phyloP scores from a whole-genome alignment of 2,113 vertebrate species.

The Gila orcuttii region DNA sequence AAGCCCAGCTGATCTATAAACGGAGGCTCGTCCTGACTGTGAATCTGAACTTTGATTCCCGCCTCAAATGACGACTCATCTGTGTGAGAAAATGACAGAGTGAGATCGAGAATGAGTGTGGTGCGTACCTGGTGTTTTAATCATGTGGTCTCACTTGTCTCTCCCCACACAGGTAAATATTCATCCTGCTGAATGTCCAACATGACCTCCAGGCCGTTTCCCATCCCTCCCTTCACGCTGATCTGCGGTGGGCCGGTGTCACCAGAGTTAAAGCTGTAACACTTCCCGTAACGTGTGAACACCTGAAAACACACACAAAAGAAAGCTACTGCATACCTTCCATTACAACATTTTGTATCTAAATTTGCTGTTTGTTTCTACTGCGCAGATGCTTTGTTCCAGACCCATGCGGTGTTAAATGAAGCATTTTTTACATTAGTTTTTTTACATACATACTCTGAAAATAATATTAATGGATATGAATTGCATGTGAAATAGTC shows the following conservation, averaged over 20 bases:
- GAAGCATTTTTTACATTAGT: neutral
- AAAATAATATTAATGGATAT: neutral
- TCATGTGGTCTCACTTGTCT: conserved; percentile 82
- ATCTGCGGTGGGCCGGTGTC: conserved; percentile 83
- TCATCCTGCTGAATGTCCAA: conserved; percentile 98
- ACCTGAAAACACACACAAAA: conserved; percentile 77
- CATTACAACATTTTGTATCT: neutral
- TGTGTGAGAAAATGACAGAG: conserved; percentile 60
- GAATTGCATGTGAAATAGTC: too few relatives aligned
- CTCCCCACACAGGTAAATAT: conserved; percentile 96
- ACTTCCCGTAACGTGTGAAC: conserved; percentile 96
- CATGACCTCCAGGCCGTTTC: conserved; percentile 97
- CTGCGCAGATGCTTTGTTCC: too few relatives aligned
- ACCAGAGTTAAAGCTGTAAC: conserved; percentile 94
- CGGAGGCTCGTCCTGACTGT: conserved; percentile 94
- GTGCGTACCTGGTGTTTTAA: neutral
- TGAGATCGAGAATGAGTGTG: neutral
- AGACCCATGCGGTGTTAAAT: neutral
- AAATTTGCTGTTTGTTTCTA: neutral
- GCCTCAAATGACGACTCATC: conserved; percentile 97
- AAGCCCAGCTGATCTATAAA: conserved; percentile 98
- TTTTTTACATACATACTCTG: neutral
- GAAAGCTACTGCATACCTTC: neutral
- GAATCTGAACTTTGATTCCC: conserved; percentile 98
- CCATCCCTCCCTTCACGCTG: conserved; percentile 95